phyloP scores from a whole-genome alignment of 92 coral and sea anemone genomes.

The Palythoa caribaeorum region DNA sequence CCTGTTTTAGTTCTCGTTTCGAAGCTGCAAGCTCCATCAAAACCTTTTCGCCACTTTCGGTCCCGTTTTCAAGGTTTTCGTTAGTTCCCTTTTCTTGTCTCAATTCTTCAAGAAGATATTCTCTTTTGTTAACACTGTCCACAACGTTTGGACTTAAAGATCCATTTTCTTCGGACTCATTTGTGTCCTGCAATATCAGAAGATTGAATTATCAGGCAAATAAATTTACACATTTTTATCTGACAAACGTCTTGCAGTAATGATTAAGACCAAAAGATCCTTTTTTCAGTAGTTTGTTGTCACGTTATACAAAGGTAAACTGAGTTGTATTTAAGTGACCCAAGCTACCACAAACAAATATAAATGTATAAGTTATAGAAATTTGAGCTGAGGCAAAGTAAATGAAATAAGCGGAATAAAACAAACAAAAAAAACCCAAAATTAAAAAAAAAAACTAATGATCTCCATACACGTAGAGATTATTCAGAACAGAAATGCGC shows the following conservation, averaged over 20 bases:
- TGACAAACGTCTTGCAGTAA: no score
- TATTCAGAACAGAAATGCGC: not conserved
- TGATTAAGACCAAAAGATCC: no score
- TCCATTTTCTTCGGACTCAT: not conserved
- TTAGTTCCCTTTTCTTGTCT: not conserved
- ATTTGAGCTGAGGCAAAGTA: not conserved
- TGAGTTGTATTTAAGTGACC: no score
- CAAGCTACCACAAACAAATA: not conserved
- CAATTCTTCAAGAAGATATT: not conserved
- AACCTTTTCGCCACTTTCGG: slow-evolving; percentile 5
- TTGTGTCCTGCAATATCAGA: not conserved
- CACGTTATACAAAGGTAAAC: no score
- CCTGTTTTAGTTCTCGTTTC: slow-evolving; percentile 3
- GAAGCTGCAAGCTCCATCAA: slow-evolving; percentile 3
- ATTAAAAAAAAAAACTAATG: no score
- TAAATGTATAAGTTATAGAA: not conserved
- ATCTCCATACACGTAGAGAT: not conserved
- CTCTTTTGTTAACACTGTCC: not conserved
- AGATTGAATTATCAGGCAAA: not conserved
- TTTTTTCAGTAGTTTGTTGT: no score
- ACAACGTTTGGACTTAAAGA: not conserved
- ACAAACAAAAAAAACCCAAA: no score
- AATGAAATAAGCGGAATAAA: not conserved
- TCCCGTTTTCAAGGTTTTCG: not conserved
- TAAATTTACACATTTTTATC: no score